These are phyloP conservation scores for Ethmia dodecea DNA, from an alignment of 2,888 invertebrate species.

Conservation along the genomic window DNA sequence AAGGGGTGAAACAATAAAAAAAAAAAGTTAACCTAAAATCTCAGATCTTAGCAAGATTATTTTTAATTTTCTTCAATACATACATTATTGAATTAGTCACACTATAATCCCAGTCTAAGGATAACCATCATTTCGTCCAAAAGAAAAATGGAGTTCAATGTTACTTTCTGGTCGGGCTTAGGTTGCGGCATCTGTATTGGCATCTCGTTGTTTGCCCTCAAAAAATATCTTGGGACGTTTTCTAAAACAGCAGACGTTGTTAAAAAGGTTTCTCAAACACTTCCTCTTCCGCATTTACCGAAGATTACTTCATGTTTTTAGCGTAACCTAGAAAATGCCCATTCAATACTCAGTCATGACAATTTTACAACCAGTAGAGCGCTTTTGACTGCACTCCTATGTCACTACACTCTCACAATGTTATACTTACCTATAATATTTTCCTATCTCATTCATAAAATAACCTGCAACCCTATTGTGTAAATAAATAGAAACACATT, in stretches of 20 bases:
- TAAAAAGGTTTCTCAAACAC: slow-evolving; percentile 37
- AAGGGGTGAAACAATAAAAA: too few species aligned
- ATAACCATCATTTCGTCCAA: slow-evolving; percentile 42
- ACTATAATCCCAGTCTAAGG: too few species aligned
- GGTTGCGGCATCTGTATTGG: slow-evolving; percentile 67
- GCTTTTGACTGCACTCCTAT: neutral
- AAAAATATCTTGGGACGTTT: slow-evolving; percentile 39
- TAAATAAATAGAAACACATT: neutral
- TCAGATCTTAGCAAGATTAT: too few species aligned
- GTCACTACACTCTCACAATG: neutral
- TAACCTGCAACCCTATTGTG: too few species aligned
- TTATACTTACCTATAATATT: neutral
- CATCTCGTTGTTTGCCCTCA: slow-evolving; percentile 54
- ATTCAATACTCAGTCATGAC: neutral
- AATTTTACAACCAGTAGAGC: neutral
- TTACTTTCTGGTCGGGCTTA: slow-evolving; percentile 57
- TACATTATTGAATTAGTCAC: too few species aligned
- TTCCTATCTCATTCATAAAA: neutral
- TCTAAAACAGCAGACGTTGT: slow-evolving; percentile 33
- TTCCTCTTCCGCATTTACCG: neutral
- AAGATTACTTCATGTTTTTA: neutral
- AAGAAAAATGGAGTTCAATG: slow-evolving; percentile 57
- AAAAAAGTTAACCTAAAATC: too few species aligned
- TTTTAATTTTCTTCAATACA: too few species aligned
- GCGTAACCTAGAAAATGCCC: too few species aligned